Conservation (phyloP, 2,888 invertebrate species). For the Anoplius nigerrimus region DNA sequence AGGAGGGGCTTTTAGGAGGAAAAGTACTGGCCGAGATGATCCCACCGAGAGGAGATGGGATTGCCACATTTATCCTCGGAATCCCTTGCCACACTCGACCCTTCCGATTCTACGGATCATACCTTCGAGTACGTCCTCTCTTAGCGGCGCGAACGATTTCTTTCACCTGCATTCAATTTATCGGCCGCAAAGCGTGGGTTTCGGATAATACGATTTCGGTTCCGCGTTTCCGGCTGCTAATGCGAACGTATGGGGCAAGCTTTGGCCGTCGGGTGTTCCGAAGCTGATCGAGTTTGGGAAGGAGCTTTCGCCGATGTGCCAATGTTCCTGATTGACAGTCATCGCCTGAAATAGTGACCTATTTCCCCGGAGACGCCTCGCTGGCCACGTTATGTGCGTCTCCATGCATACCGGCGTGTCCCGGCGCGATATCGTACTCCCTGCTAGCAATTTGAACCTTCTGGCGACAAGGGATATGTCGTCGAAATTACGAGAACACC, state of each 20-base stretch:
- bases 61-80: slow-evolving; percentile 16
- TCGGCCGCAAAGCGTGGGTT: no score
- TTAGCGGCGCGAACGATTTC: background rate
- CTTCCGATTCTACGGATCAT: background rate
- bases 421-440: slow-evolving; percentile 30
- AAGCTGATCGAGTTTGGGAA: no score
- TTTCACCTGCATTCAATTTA: background rate
- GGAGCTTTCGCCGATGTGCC: slow-evolving; percentile 2
- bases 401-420: slow-evolving; percentile 24
- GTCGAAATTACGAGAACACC: slow-evolving; percentile 7
- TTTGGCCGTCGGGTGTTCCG: no score
- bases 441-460: slow-evolving; percentile 10
- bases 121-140: background rate
- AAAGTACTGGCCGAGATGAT: slow-evolving; percentile 5
- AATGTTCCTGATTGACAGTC: no score
- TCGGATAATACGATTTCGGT: no score
- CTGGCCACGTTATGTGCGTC: slow-evolving; percentile 14
- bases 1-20: background rate
- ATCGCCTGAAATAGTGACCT: slow-evolving; percentile 21
- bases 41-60: background rate
- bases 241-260: no score
- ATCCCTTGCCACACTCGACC: slow-evolving; percentile 20
- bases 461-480: slow-evolving; percentile 10
- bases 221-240: no score
- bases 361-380: slow-evolving; percentile 22